Conservation (phyloP, 2,797 vertebrate genomes). For the Sebastes steindachneri region DNA sequence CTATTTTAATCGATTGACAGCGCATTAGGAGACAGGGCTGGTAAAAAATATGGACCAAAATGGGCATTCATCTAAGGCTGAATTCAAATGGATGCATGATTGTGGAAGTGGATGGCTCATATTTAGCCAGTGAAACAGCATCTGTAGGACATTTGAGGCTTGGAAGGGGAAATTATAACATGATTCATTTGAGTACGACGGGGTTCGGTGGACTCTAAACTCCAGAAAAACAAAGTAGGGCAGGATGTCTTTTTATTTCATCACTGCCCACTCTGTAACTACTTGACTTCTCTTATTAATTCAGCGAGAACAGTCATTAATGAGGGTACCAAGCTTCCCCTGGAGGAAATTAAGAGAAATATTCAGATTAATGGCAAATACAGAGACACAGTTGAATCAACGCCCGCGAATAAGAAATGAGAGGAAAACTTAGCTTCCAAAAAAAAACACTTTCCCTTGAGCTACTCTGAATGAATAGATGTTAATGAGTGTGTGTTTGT, state of each 20-base stretch:
- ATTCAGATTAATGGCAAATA: constrained; percentile 42
- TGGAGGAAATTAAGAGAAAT: constrained; percentile 30
- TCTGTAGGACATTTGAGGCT: background rate
- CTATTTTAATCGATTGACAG: too few relatives aligned
- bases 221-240: background rate
- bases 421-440: constrained; percentile 21
- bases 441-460: constrained; percentile 24
- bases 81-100: background rate
- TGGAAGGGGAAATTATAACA: background rate
- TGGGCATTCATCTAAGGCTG: background rate
- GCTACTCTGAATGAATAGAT: constrained; percentile 27
- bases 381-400: constrained; percentile 1
- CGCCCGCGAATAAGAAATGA: constrained; percentile 13
- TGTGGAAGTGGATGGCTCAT: too few relatives aligned
- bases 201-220: background rate
- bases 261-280: constrained; percentile 19
- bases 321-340: constrained; percentile 8
- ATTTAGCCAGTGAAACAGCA: background rate
- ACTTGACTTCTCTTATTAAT: constrained; percentile 39
- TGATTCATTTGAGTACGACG: background rate
- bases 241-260: constrained; percentile 33
- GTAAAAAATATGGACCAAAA: background rate
- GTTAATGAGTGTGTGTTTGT: constrained; percentile 35
- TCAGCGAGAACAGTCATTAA: constrained; percentile 41
- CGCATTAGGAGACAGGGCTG: too few relatives aligned